Evolutionary conservation across 1,140 invertebrate genomes (phyloP), one percentile per base, ranked within the genome.

Genomic region (Drosophila nigromelanica): DNA sequence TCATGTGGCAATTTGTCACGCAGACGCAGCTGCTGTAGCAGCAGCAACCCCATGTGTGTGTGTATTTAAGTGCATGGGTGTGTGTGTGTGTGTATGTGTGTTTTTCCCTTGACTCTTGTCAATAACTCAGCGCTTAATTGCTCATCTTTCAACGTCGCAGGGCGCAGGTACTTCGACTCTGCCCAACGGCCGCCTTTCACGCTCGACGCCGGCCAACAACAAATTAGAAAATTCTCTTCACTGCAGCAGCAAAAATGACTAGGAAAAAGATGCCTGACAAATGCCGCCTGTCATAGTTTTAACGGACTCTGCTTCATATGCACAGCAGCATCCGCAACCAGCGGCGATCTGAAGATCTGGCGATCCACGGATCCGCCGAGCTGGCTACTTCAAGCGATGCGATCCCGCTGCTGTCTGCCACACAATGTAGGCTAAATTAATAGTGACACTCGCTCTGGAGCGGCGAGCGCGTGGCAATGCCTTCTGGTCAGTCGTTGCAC

Each of bases 111-210:
- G 67, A 78, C 61, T 61, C 69, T 68, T 85, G 85, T 86, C 86
- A 80, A 89, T 89, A 89, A 90, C 80, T 90, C 85, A 78, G 69
- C 62, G 72, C 78, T 81, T 89, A 89, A 89, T 89, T 89, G 85
- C 85, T 86, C 81, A 86, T 87, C 78, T 78, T 76, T 86, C 81
- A 86, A 89, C 75, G 83, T 86, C 80, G 76, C 58, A 78, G 63
- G 52, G 52, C 27, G 14, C 50, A 54, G 37, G 56, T 39, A 66
- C 37, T 43, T 43, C 27, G 61, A 18, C 51, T 54, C 63, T 1
- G 33, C 48, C 50, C 52, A 27, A 42, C 66, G 71, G 71, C 64
- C 11, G 63, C 67, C 73, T 75, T 71, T 78, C 54, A 68, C 43
- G 54, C 33, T 24, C 48, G 10, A 21, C 42, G 48, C 55, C 42